These are phyloP conservation scores for Sicus ferrugineus DNA, from an alignment of 2,888 invertebrate species.

Conservation along the genomic window DNA sequence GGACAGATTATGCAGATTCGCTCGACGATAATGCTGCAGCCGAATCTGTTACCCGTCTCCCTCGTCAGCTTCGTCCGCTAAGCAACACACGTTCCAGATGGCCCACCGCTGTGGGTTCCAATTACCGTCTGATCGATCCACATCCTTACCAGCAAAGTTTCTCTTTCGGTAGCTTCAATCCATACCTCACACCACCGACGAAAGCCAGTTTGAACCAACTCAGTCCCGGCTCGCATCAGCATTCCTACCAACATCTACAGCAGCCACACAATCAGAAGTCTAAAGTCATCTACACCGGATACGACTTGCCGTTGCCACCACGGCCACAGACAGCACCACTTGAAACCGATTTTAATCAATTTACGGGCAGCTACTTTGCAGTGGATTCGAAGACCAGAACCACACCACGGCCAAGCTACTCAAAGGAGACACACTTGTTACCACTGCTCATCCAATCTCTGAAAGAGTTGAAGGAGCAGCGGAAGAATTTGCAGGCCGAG, in stretches of 20 bases:
- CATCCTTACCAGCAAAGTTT: slow-evolving; percentile 46
- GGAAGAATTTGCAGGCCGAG: slow-evolving; percentile 54
- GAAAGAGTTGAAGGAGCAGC: slow-evolving; percentile 56
- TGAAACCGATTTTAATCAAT: slow-evolving; percentile 54
- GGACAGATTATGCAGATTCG: slow-evolving; percentile 39
- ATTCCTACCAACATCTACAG: slow-evolving; percentile 32
- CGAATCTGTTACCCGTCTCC: slow-evolving; percentile 53
- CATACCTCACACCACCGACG: slow-evolving; percentile 57
- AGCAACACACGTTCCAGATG: slow-evolving; percentile 45
- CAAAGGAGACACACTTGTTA: slow-evolving; percentile 50
- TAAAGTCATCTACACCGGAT: slow-evolving; percentile 52
- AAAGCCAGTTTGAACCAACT: slow-evolving; percentile 50
- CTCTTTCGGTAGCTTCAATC: slow-evolving; percentile 57
- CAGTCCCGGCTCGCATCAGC: slow-evolving; percentile 44
- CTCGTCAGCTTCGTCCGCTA: slow-evolving; percentile 56
- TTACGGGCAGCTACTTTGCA: slow-evolving; percentile 50
- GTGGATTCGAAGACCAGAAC: slow-evolving; percentile 41
- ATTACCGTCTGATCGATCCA: slow-evolving; percentile 55
- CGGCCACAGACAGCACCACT: slow-evolving; percentile 37
- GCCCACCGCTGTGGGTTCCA: slow-evolving; percentile 36
- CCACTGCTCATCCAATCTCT: slow-evolving; percentile 58
- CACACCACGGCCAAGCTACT: slow-evolving; percentile 41
- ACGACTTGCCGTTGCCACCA: slow-evolving; percentile 53
- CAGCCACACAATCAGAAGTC: slow-evolving; percentile 46
- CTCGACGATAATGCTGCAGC: slow-evolving; percentile 49